A percentile compares a stretch with the other conserved stretches of the same genome.
These are phyloP conservation scores for Coremacera marginata DNA, from an alignment of 2,888 invertebrate species.

Conservation along the genomic window DNA sequence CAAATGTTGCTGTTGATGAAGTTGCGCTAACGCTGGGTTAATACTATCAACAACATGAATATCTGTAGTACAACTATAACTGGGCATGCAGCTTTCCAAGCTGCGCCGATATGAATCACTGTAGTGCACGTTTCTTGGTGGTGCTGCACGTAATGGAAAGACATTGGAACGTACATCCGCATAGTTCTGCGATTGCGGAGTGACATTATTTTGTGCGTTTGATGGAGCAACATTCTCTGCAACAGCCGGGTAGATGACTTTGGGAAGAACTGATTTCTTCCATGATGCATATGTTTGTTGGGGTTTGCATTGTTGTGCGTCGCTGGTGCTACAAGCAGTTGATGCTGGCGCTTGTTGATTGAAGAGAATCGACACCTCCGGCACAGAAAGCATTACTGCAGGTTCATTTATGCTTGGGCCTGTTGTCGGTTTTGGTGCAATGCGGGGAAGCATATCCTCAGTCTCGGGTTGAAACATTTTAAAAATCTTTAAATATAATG, in stretches of 20 bases:
- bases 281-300: constrained; percentile 55
- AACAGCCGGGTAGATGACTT: constrained; percentile 55
- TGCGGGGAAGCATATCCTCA: constrained; percentile 64
- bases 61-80: not conserved
- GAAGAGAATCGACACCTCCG: constrained; percentile 51
- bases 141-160: constrained; percentile 46
- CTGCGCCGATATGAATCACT: constrained; percentile 38
- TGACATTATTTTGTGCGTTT: not conserved
- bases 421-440: constrained; percentile 61
- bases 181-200: not conserved
- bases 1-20: not conserved
- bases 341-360: constrained; percentile 33
- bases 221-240: not conserved
- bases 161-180: constrained; percentile 43
- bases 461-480: constrained; percentile 63
- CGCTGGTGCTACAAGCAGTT: not conserved
- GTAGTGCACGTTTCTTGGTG: not conserved
- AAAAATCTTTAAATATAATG: not conserved
- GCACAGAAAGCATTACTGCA: constrained; percentile 46
- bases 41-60: not conserved
- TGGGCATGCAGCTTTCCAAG: constrained; percentile 38
- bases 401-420: constrained; percentile 48
- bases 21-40: constrained; percentile 34
- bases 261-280: constrained; percentile 64
- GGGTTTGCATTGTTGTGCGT: constrained; percentile 23